phyloP scores from a whole-genome alignment of 64 coral and sea anemone species.

The Anthopleura sola region DNA sequence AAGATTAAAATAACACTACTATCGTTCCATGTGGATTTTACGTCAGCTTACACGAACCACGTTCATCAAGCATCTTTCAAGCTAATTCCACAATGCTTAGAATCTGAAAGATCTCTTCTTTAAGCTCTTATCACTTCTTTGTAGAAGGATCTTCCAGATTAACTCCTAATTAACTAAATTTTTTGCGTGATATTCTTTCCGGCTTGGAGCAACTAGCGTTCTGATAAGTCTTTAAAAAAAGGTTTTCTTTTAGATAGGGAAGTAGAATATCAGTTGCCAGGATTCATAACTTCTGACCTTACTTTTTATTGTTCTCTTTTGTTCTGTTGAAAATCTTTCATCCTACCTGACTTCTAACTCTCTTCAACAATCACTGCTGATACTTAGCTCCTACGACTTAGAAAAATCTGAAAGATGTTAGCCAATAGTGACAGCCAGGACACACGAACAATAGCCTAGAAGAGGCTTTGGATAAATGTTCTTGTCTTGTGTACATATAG shows the following conservation, averaged over 20 bases:
- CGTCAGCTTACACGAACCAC: not conserved
- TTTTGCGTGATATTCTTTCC: not conserved
- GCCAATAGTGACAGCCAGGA: not conserved
- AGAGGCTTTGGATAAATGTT: not conserved
- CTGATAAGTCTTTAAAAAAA: not conserved
- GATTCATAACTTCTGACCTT: not conserved
- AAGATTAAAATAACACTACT: not conserved
- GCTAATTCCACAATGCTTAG: not conserved
- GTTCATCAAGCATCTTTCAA: not conserved
- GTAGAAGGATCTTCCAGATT: not conserved
- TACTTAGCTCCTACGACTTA: too few species aligned
- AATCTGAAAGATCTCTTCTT: conserved; percentile 3
- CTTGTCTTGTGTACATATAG: not conserved
- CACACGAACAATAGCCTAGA: not conserved
- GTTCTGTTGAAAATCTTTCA: not conserved
- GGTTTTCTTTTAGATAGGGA: not conserved
- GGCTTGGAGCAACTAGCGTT: not conserved
- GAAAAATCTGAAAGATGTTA: not conserved
- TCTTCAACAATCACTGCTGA: too few species aligned
- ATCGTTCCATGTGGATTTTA: not conserved
- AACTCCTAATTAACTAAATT: not conserved
- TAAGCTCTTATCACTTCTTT: conserved; percentile 12
- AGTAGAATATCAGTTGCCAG: not conserved
- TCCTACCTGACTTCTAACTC: not conserved
- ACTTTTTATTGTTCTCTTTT: not conserved